Evolutionary conservation across 35 echinoderm and acorn worm species (phyloP), one percentile per base, ranked within the genome.

Genomic region (Diadema setosum): DNA sequence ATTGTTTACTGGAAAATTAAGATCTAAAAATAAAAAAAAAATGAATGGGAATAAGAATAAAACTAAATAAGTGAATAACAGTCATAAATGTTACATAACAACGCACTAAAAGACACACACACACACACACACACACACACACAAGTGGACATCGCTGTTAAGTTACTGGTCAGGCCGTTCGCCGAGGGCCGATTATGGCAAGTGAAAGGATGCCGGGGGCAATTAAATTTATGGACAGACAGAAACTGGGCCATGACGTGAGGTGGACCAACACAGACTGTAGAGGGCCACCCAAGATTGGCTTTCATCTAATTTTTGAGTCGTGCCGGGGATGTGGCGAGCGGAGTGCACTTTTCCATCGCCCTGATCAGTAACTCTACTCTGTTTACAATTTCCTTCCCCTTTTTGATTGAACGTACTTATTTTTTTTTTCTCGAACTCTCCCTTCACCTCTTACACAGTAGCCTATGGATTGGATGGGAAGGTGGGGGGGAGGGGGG

Each of bases 251-350:
- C 37, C 21, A 41, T n/a, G 73, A 17, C 40, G 37, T 44, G 40
- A 26, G 2, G 73, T 21, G 35, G 11, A 78, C 33, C 73, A 35
- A 21, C 40, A 21, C 36, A 78, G 44, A 34, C 26, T 12, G 25
- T 26, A 67, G 63, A 78, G 73, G 73, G 73, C 73, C 16, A 21
- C 34, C 35, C 73, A 21, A 41, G 73, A 44, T 78, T 35, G 73
- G 34, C 73, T 78, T 78, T 78, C 73, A 78, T 78, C 40, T 78
- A 78, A 78, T 78, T 78, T 78, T 78, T 78, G 73, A 78, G 44
- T 78, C 40, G 40, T 78, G 73, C 73, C 37, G 40, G 35, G 33
- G 40, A 78, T 78, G 73, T 78, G 5, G 40, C 37, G 40, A 39
- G 40, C 73, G 44, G 40, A 78, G n/a, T 78, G 73, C 73, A 78